Evolutionary conservation across 1,140 invertebrate species (phyloP), one percentile per base, ranked within the genome.

Genomic region (Drosophila setifemur): DNA sequence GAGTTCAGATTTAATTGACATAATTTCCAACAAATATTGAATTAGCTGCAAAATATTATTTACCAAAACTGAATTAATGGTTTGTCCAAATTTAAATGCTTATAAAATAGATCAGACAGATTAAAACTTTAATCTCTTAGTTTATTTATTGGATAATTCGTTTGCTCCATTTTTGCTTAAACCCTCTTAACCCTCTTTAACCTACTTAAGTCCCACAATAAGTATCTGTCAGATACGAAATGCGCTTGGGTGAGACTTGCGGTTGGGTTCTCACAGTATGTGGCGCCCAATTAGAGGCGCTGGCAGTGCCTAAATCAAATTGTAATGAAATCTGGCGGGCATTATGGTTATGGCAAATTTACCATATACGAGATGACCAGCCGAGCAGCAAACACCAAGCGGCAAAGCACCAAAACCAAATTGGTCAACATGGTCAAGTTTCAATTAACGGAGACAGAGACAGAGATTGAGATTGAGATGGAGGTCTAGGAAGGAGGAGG

Each of bases 381-480:
- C 39, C 61, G 29, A 53, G 45, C 29, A 31, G 35, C 25, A 19
- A 47, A 50, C 45, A 49, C 12, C 43, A 25, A 50, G 43, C 29
- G 33, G 29, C 29, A 23, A 47, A 39, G 33, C 55, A 52, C 9
- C 55, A 14, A 18, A 5, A 54, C 79, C 61, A 85, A 75, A 86
- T 85, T 86, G 81, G 81, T 79, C 60, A 79, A 85, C 81, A 85
- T 85, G 81, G 81, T 85, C 81, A 85, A 86, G 81, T 85, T 85
- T 86, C 81, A 85, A 85, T 85, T 85, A 85, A 74, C 71, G 31
- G 18, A 48, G 61, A 29, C 60, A 63, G 60, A 48, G 4, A 21
- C 43, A 47, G 14, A 50, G 60, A 64, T 25, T 49, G 43, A 43
- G 21, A 26, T 12, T 18, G 18, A 14, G 52, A 33, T 12, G 6